Percentiles rank a stretch among this genome's conserved stretches.
Evolutionary conservation across 2,113 vertebrate species (phyloP).

Genomic region (Chionomys nivalis): DNA sequence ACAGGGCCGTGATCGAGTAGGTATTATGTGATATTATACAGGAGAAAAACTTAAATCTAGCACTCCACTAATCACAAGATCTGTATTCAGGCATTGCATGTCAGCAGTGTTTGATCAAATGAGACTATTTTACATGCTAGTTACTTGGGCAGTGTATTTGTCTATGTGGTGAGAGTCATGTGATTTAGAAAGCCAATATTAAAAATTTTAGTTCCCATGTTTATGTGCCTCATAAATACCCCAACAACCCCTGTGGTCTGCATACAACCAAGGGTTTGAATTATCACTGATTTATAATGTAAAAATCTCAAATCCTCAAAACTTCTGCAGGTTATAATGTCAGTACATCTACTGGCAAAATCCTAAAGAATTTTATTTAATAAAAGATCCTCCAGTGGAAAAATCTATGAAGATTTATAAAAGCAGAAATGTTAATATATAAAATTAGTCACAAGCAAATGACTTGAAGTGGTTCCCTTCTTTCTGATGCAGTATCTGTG

Average conservation of each 20-base stretch:
- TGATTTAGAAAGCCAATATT: not conserved
- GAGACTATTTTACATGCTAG: not conserved
- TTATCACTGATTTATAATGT: not conserved
- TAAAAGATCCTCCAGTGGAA: not conserved
- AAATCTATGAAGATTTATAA: conserved; percentile 28
- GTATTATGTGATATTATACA: not conserved
- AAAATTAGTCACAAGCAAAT: conserved; percentile 19
- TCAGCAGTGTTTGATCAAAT: conserved; percentile 28
- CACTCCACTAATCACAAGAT: not conserved
- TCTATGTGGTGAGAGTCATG: not conserved
- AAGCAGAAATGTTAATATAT: not conserved
- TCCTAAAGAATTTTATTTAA: not conserved
- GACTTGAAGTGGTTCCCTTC: not conserved
- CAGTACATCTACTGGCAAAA: not conserved
- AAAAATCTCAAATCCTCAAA: conserved; percentile 21
- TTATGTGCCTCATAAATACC: not conserved
- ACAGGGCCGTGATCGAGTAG: not conserved
- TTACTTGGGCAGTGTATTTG: not conserved
- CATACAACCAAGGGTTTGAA: not conserved
- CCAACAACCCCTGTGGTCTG: not conserved
- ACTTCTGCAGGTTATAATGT: not conserved
- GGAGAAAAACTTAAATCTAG: conserved; percentile 23
- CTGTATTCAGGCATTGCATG: conserved; percentile 28
- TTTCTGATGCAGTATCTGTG: not conserved
- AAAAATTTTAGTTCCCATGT: not conserved